These are phyloP conservation scores for Physocephala rufipes DNA, from an alignment of 2,888 invertebrate genomes.

Conservation along the genomic window DNA sequence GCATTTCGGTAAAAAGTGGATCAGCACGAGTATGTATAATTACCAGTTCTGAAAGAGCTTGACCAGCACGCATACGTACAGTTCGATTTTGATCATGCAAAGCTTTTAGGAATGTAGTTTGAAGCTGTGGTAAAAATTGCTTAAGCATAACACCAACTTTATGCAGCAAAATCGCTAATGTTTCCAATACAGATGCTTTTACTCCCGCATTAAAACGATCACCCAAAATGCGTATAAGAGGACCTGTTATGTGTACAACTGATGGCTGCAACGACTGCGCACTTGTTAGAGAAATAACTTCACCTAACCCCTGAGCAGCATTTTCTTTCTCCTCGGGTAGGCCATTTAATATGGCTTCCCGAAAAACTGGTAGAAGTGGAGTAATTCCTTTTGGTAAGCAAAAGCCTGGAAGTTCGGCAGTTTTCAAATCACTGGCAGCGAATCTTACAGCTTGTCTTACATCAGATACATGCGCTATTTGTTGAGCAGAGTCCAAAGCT, in stretches of 20 bases:
- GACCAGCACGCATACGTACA: constrained; percentile 89
- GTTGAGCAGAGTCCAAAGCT: constrained; percentile 84
- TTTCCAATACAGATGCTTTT: constrained; percentile 95
- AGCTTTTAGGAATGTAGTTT: constrained; percentile 97
- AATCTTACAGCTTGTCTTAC: constrained; percentile 92
- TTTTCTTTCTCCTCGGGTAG: constrained; percentile 95
- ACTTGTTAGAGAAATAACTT: constrained; percentile 73
- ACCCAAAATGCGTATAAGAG: constrained; percentile 95
- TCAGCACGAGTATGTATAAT: constrained; percentile 93
- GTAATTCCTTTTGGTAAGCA: constrained; percentile 94
- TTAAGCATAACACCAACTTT: constrained; percentile 96
- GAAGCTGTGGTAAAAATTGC: constrained; percentile 97
- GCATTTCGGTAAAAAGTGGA: constrained; percentile 92
- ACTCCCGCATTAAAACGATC: constrained; percentile 94
- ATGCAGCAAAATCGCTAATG: constrained; percentile 87
- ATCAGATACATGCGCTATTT: constrained; percentile 86
- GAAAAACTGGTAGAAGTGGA: constrained; percentile 92
- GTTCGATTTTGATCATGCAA: constrained; percentile 87
- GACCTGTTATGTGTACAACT: constrained; percentile 97
- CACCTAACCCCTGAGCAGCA: constrained; percentile 89
- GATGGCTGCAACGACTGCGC: constrained; percentile 91
- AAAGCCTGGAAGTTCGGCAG: constrained; percentile 85
- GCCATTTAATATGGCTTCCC: constrained; percentile 96
- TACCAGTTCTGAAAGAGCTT: constrained; percentile 87
- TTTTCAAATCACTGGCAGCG: constrained; percentile 86